Evolutionary conservation across 1,140 invertebrate genomes (phyloP).

Genomic region (Lutraria rhynchaena): DNA sequence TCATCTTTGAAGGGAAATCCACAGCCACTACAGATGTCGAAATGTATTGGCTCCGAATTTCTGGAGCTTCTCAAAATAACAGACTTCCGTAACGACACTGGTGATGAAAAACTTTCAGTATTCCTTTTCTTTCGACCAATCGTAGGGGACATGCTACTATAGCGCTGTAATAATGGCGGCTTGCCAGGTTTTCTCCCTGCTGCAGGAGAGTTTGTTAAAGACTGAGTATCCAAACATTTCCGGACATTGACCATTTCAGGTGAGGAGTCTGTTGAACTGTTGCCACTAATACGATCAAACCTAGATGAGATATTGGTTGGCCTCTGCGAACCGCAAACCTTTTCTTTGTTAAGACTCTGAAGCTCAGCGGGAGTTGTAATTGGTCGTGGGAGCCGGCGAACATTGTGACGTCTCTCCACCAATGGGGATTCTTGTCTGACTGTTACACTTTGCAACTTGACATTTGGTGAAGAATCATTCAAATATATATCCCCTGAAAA

Average conservation of each 20-base stretch:
- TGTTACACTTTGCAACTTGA: neutral
- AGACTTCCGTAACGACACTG: constrained; percentile 43
- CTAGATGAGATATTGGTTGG: neutral
- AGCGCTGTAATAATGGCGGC: constrained; percentile 29
- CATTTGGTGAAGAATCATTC: neutral
- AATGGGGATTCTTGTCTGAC: neutral
- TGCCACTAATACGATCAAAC: neutral
- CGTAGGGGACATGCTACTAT: constrained; percentile 47
- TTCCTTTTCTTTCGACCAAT: constrained; percentile 29
- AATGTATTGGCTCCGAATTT: constrained; percentile 44
- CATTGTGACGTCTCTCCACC: constrained; percentile 27
- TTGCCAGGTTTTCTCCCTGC: constrained; percentile 7
- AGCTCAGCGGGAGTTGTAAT: constrained; percentile 20
- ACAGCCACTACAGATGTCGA: constrained; percentile 61
- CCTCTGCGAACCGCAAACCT: neutral
- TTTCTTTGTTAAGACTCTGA: neutral
- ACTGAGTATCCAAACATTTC: constrained; percentile 44
- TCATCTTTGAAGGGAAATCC: constrained; percentile 64
- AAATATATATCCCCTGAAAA: constrained; percentile 16
- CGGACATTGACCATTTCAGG: neutral
- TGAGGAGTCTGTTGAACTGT: neutral
- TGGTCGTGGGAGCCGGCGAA: constrained; percentile 32
- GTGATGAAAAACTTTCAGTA: constrained; percentile 27
- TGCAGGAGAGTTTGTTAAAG: constrained; percentile 45
- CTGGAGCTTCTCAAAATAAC: constrained; percentile 47